Conservation (phyloP, 2,888 invertebrate species). For the Drosophila helvetica region DNA sequence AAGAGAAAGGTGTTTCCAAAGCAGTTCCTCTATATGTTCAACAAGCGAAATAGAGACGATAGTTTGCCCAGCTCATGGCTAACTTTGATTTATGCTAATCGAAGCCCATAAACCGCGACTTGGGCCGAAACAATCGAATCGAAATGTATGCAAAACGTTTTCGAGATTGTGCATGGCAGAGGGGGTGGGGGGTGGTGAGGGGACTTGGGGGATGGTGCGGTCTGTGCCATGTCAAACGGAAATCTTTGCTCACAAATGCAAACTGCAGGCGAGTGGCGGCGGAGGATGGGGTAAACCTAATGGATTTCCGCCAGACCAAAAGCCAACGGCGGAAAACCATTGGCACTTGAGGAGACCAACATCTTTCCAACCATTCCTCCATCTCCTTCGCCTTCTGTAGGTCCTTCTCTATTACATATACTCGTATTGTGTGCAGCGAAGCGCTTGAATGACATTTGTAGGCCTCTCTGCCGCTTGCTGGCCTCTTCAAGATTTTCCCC, state of each 20-base stretch:
- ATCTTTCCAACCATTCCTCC: too few relatives aligned
- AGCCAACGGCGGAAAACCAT: conserved; percentile 66
- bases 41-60: conserved; percentile 50
- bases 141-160: conserved; percentile 69
- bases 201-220: background rate
- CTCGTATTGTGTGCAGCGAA: conserved; percentile 31
- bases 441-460: conserved; percentile 66
- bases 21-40: conserved; percentile 65
- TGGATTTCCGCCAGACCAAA: conserved; percentile 72
- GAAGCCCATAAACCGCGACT: conserved; percentile 61
- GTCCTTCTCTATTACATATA: conserved; percentile 10
- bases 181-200: background rate
- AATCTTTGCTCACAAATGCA: conserved; percentile 66
- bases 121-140: conserved; percentile 8
- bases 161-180: conserved; percentile 45
- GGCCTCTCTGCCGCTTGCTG: conserved; percentile 47
- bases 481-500: background rate
- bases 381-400: background rate
- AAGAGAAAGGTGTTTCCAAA: conserved; percentile 69
- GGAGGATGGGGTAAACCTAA: conserved; percentile 60
- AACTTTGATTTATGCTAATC: conserved; percentile 74
- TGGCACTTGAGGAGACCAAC: conserved; percentile 61
- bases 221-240: conserved; percentile 68
- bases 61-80: conserved; percentile 12
- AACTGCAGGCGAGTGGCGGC: conserved; percentile 54